Evolutionary conservation across 37 sponge, comb jelly and placozoan species (phyloP).

Genomic region (Petrosia ficiformis): DNA sequence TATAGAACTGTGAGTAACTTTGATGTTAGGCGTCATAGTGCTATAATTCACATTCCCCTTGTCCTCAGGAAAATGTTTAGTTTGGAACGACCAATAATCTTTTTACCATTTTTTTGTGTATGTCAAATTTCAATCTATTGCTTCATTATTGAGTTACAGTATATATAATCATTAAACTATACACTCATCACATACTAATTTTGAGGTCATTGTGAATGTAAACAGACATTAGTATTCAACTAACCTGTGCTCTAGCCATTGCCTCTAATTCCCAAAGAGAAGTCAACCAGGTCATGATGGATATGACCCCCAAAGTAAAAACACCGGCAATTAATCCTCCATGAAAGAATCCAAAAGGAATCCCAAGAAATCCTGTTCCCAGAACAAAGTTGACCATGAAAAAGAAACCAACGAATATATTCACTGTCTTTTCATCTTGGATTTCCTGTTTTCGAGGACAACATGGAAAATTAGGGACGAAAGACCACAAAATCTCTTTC

Average conservation of each 20-base stretch:
- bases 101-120: no score
- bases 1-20: no score
- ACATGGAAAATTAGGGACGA: neutral
- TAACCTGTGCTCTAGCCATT: slow-evolving; percentile 88
- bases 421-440: slow-evolving; percentile 16
- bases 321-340: slow-evolving; percentile 57
- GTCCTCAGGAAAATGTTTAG: no score
- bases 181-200: no score
- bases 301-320: slow-evolving; percentile 39
- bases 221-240: no score
- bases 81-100: no score
- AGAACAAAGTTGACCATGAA: slow-evolving; percentile 77
- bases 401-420: slow-evolving; percentile 67
- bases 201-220: no score
- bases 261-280: slow-evolving; percentile 62
- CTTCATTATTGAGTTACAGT: no score
- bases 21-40: no score
- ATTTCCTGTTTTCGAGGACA: neutral
- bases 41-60: no score
- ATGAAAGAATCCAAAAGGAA: slow-evolving; percentile 70
- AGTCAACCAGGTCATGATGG: slow-evolving; percentile 48
- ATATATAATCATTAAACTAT: no score
- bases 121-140: no score
- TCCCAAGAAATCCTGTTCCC: slow-evolving; percentile 77
- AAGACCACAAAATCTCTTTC: neutral